phyloP scores from a whole-genome alignment of 2,888 invertebrate genomes.

The Orthonevra nobilis region DNA sequence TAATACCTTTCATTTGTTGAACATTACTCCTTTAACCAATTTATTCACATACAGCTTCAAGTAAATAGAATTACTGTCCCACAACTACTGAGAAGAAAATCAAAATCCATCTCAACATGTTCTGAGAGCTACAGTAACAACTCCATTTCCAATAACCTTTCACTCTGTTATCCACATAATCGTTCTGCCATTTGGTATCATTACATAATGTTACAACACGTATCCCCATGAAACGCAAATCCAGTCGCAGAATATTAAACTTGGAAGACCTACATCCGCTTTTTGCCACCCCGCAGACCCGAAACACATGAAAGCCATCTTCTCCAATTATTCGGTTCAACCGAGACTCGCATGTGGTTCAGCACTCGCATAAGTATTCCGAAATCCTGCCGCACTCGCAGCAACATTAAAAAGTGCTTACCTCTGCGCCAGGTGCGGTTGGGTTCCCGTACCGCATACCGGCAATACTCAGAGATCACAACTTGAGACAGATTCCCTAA shows the following conservation, averaged over 20 bases:
- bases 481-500: conserved; percentile 47
- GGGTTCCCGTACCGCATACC: conserved; percentile 7
- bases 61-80: too few species aligned
- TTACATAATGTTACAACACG: conserved; percentile 32
- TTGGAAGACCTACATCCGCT: not conserved
- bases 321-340: conserved; percentile 32
- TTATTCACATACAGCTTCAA: too few species aligned
- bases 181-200: conserved; percentile 44
- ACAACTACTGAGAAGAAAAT: too few species aligned
- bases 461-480: conserved; percentile 36
- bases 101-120: too few species aligned
- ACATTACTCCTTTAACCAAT: too few species aligned
- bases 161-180: too few species aligned
- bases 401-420: conserved; percentile 54
- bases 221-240: conserved; percentile 33
- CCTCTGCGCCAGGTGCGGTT: conserved; percentile 45
- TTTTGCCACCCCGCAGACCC: not conserved
- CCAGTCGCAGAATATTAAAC: conserved; percentile 25
- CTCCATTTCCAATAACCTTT: too few species aligned
- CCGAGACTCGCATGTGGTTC: conserved; percentile 3
- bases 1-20: too few species aligned
- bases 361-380: not conserved
- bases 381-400: conserved; percentile 13
- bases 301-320: conserved; percentile 1
- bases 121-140: too few species aligned